Base-by-base conservation (phyloP, 2,797 vertebrate species). In the Spheniscus humboldti region DNA sequence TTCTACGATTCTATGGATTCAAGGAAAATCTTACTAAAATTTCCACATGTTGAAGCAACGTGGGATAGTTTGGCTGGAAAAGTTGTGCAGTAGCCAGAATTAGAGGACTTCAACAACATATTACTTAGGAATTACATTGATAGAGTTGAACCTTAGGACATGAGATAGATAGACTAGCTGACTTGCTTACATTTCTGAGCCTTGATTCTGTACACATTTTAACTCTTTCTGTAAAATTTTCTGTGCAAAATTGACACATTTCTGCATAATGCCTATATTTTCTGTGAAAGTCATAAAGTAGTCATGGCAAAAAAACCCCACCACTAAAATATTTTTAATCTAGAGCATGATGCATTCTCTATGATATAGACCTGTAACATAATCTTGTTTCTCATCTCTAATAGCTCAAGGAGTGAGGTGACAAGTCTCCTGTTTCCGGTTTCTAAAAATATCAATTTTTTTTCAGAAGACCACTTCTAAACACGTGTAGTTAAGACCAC, bases 291-390 rank as follows among this genome's bases (percentile, higher is more conserved):
- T 30, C 2, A 2, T 11, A 37, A 56, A n/a, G 24, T 14, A 50
- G 4, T n/a, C 17, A 41, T 13, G 19, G 6, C 3, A 59, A 41
- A 76, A 39, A 8, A 0, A 7, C 2, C 2, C 3, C 35, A 13
- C 17, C 43, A 31, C 8, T 24, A 5, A 66, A 45, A 41, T 52
- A 78, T 15, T 20, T 45, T 63, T 35, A 28, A 57, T 9, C 22
- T 33, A 9, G 5, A 57, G 7, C 4, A 41, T 74, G 14, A 47
- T 53, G 7, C 9, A 45, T 18, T 35, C 16, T 73, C 4, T 56
- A 2, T 31, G 14, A 31, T n/a, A 50, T 2, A 47, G 18, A 67
- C 5, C 9, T 57, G 12, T 17, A 47, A 22, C 16, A 41, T n/a
- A 39, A 39, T 45, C 6, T 68, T 24, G 7, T 62, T 39, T 22